A percentile compares a stretch with the other conserved stretches of the same genome.
phyloP scores from a whole-genome alignment of 1,140 invertebrate genomes.

The Trichogramma pretiosum region DNA sequence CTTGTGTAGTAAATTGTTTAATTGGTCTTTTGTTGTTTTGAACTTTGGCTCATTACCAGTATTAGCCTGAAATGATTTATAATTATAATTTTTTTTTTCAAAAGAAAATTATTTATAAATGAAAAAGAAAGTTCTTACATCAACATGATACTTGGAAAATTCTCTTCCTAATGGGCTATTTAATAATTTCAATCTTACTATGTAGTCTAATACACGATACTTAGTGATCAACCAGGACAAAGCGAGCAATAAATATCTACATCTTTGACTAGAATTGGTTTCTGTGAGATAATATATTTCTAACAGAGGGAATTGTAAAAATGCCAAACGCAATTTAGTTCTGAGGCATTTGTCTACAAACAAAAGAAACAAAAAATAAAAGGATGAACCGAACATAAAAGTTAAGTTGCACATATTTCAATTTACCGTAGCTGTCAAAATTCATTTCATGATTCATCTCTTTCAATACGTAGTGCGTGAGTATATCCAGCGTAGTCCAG shows the following conservation, averaged over 20 bases:
- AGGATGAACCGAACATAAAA: slow-evolving; percentile 8
- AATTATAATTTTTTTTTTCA: neutral
- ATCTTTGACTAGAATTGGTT: slow-evolving; percentile 10
- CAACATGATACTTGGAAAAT: slow-evolving; percentile 9
- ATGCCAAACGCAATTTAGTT: slow-evolving; percentile 31
- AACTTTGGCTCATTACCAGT: no score
- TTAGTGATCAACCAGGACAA: slow-evolving; percentile 30
- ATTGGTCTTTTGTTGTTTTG: slow-evolving; percentile 11
- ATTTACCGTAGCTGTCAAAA: slow-evolving; percentile 28
- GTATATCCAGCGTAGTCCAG: slow-evolving; percentile 21
- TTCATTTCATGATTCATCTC: slow-evolving; percentile 19
- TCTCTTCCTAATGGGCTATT: slow-evolving; percentile 23
- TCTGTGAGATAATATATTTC: slow-evolving; percentile 26
- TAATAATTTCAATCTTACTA: slow-evolving; percentile 21
- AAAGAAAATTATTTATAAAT: no score
- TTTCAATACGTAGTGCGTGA: slow-evolving; percentile 22
- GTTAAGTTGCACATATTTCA: neutral
- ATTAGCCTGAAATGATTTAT: no score
- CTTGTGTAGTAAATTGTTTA: slow-evolving; percentile 24
- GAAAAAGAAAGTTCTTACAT: slow-evolving; percentile 4
- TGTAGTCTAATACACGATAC: slow-evolving; percentile 21
- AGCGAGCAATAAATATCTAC: slow-evolving; percentile 27
- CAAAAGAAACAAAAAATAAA: slow-evolving; percentile 4
- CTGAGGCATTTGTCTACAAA: slow-evolving; percentile 25
- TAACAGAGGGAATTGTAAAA: slow-evolving; percentile 28